phyloP scores from a whole-genome alignment of 2,888 invertebrate species.

The Marronus borbonicus region DNA sequence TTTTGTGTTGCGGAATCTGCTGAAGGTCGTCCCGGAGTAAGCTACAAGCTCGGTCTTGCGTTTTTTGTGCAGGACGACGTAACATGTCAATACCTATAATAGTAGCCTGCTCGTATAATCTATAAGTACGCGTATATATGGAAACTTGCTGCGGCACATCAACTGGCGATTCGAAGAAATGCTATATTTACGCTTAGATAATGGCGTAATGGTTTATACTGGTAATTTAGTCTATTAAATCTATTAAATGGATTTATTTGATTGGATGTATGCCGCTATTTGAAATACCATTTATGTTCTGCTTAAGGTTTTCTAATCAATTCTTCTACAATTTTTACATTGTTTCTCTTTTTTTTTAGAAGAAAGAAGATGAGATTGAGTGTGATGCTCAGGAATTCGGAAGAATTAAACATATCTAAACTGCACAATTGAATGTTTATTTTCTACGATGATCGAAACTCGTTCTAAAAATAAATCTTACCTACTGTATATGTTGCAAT shows the following conservation, averaged over 20 bases:
- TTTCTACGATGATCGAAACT: background rate
- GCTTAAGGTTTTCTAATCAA: no score
- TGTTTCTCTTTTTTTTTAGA: background rate
- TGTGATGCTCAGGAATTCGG: no score
- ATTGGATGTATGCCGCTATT: no score
- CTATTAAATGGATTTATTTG: background rate
- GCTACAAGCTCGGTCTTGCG: conserved; percentile 14
- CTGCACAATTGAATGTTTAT: background rate
- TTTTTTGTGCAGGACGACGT: conserved; percentile 23
- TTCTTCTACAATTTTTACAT: background rate
- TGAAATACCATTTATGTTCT: no score
- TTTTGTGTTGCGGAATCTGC: conserved; percentile 19
- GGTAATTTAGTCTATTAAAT: conserved; percentile 6
- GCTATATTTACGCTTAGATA: background rate
- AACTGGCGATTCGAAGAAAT: background rate
- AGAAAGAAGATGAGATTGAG: background rate
- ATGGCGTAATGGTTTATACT: background rate
- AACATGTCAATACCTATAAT: conserved; percentile 12
- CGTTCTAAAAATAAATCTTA: conserved; percentile 33
- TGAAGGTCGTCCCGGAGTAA: conserved; percentile 25
- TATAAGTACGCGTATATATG: conserved; percentile 18
- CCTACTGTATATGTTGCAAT: conserved; percentile 3
- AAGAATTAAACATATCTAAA: no score
- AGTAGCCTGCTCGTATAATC: conserved; percentile 1
- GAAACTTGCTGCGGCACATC: conserved; percentile 10